phyloP scores from a whole-genome alignment of 64 coral and sea anemone genomes.

The Montipora cactus region DNA sequence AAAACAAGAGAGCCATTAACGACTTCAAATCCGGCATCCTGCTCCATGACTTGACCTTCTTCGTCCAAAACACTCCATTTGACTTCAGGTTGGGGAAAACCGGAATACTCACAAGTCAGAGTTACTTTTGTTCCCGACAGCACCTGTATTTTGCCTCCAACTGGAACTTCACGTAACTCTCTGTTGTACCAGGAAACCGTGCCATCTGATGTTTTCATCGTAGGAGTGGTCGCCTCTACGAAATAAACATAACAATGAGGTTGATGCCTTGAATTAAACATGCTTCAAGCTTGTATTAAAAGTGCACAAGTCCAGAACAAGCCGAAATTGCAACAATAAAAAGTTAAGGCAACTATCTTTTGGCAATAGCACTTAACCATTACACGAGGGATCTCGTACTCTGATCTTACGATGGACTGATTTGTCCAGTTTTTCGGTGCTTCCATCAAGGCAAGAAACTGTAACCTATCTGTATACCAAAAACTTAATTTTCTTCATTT shows the following conservation, averaged over 20 bases:
- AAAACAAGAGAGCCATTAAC: constrained; percentile 25
- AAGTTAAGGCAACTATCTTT: no score
- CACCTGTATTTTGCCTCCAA: constrained; percentile 3
- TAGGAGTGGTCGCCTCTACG: constrained; percentile 11
- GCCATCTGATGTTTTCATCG: neutral
- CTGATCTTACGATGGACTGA: no score
- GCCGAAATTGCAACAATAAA: no score
- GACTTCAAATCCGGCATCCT: constrained; percentile 10
- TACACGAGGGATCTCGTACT: no score
- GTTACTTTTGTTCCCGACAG: constrained; percentile 32
- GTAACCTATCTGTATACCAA: no score
- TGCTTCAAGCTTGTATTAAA: no score
- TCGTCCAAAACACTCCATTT: constrained; percentile 24
- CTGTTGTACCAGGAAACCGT: constrained; percentile 44
- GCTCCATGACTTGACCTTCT: constrained; percentile 14
- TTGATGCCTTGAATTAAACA: neutral
- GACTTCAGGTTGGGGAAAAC: constrained; percentile 4
- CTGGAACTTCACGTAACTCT: neutral
- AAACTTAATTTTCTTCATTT: no score
- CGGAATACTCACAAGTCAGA: constrained; percentile 25
- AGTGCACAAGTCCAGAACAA: no score
- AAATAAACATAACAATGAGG: neutral
- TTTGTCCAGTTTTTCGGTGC: no score
- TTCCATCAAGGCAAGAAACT: no score
- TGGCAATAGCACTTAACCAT: no score